Base-by-base conservation (phyloP, 1,140 invertebrate species). In the Saccostrea cuccullata region DNA sequence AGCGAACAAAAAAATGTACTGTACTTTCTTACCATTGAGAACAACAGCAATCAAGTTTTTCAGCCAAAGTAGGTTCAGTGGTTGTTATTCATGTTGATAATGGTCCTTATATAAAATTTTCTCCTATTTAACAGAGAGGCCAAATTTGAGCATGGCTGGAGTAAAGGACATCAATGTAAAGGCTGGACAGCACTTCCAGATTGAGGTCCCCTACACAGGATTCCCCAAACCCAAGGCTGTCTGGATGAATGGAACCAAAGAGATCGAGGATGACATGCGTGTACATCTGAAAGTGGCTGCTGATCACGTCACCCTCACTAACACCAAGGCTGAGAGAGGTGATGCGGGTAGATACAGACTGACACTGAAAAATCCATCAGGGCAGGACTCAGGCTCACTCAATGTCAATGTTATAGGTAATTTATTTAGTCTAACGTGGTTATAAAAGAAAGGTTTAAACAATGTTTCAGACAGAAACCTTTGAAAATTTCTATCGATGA, bases 141-240 rank as follows among this genome's bases (percentile, higher is more conserved):
- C 99, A 26, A 96, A 97, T 91, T 97, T 99, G 96, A 98, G 99
- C 96, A 98, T 99, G 94, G 96, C 99, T 77, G 97, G 97, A 83
- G 97, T 97, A 36, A 97, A 98, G 60, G 99, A 99, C 93, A 99
- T 99, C 91, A 98, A 97, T 23, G 98, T 99, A 6, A 96, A 98
- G 90, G 98, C 98, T 89, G 99, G 99, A 85, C 98, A 99, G 96
- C 98, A 99, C 94, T 99, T 99, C 95, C 97, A 97, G 85, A 98
- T 99, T 93, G 97, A 98, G 92, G 97, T 99, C 40, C 98, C 98
- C 15, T 99, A 98, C 94, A 96, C 97, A 90, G 99, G 97, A 47
- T 98, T 98, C 96, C 98, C 99, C 0, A 98, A 98, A 96, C 99
- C 99, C 11, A 98, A 96, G 20, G 98, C 98, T 2, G 97, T 97